Evolutionary conservation across 1,140 invertebrate genomes (phyloP), one percentile per base, ranked within the genome.

Genomic region (Prorops nasuta): DNA sequence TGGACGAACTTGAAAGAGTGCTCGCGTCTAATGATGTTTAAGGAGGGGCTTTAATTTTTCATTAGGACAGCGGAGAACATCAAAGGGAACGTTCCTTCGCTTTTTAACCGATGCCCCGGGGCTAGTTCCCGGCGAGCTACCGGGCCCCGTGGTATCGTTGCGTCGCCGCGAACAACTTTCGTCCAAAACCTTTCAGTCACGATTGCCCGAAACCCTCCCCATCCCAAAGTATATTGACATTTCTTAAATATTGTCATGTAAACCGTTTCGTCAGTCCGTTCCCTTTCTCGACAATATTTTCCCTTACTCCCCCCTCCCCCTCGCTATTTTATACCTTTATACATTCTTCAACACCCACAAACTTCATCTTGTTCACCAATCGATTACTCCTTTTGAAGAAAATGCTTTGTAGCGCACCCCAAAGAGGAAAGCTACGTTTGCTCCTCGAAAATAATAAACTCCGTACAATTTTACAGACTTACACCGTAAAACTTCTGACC

Each of bases 41-140:
- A 77, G 70, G 62, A 72, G 66, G 71, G 69, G 67, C 70, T 76
- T 76, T 74, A 76, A 76, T 76, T 76, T 77, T 76, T 77, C 74
- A 76, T 76, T 76, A 74, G 67, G 61, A 70, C 65, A 65, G 54
- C 66, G 60, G 57, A 55, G 53, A 55, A 75, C 66, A 71, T 77
- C 73, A 76, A 76, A 77, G 68, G 56, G 59, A n/a, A n/a, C n/a
- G 50, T 66, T 64, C 58, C 63, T 70, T 72, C 63, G 66, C 74
- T 77, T 76, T 76, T 75, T 72, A 62, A 63, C 56, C 61, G 59
- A 67, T 71, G 66, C 69, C 69, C 56, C 53, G 53, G 39, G 66
- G 70, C 66, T 56, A 59, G 58, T 60, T 66, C 44, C 31, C 16
- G 2, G n/a, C 54, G 24, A 38, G 42, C 38, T 45, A 51, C 49